These are phyloP conservation scores for Batillaria attramentaria DNA, from an alignment of 1,140 invertebrate genomes.

Conservation along the genomic window DNA sequence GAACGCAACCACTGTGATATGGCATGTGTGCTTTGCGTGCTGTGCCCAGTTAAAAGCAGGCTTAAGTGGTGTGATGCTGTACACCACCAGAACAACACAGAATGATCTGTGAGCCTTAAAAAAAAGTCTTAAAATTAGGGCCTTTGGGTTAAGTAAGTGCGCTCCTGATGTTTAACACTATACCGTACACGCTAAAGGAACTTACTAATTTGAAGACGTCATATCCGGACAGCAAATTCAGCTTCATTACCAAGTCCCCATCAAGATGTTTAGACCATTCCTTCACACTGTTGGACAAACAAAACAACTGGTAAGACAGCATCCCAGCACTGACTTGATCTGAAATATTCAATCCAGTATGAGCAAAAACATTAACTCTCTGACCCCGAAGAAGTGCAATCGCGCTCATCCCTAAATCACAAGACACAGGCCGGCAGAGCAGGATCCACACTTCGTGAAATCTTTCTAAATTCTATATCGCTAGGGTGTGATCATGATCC, in stretches of 20 bases:
- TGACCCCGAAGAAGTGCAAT: neutral
- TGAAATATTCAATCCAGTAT: neutral
- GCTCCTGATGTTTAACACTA: no score
- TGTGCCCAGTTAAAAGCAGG: no score
- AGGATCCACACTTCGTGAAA: neutral
- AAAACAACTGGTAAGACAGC: neutral
- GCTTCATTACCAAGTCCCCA: neutral
- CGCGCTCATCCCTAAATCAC: neutral
- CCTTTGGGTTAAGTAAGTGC: no score
- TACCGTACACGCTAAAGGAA: no score
- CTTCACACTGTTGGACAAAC: conserved; percentile 10
- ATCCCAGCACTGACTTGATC: neutral
- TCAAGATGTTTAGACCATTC: conserved; percentile 4
- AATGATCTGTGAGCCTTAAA: no score
- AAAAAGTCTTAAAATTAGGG: no score
- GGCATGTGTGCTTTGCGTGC: no score
- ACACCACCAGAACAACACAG: no score
- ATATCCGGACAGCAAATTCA: conserved; percentile 11
- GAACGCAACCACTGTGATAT: no score
- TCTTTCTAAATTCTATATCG: no score
- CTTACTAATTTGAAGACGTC: neutral
- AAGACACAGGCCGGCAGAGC: neutral
- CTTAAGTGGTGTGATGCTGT: no score
- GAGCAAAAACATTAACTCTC: neutral
- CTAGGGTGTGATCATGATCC: no score